Evolutionary conservation across 1,140 invertebrate genomes (phyloP).

Genomic region (Chrysoperla carnea): DNA sequence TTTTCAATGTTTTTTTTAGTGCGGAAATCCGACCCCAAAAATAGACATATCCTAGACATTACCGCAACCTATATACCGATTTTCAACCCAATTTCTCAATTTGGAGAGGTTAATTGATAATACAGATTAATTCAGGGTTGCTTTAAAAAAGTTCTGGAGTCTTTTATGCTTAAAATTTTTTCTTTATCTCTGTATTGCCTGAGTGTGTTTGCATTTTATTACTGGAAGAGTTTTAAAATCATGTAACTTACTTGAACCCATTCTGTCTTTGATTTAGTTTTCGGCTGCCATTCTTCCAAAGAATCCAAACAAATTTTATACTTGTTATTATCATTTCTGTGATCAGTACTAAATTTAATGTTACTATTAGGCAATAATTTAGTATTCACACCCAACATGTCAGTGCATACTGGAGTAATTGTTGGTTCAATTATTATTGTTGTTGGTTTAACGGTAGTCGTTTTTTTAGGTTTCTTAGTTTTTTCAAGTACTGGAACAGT

Average conservation of each 20-base stretch:
- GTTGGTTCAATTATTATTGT: not conserved
- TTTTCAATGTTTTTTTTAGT: too few relatives aligned
- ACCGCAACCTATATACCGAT: too few relatives aligned
- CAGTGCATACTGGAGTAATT: constrained; percentile 27
- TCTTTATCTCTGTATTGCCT: too few relatives aligned
- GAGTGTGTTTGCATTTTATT: too few relatives aligned
- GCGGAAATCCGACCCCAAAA: too few relatives aligned
- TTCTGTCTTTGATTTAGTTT: constrained; percentile 41
- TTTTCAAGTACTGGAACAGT: constrained; percentile 3
- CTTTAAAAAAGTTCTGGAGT: too few relatives aligned
- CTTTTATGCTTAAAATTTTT: too few relatives aligned
- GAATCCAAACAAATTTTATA: constrained; percentile 25
- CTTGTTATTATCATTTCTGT: constrained; percentile 13
- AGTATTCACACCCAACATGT: constrained; percentile 44
- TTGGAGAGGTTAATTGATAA: too few relatives aligned
- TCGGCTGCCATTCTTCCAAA: constrained; percentile 34
- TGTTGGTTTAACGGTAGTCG: not conserved
- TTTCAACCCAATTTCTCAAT: too few relatives aligned
- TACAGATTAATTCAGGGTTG: too few relatives aligned
- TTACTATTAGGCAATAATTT: constrained; percentile 33
- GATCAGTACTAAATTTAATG: constrained; percentile 26
- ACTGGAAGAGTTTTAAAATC: too few relatives aligned
- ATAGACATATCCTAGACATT: too few relatives aligned
- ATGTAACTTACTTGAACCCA: constrained; percentile 31
- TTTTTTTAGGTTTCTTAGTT: not conserved